Evolutionary conservation across 2,888 invertebrate species (phyloP), one percentile per base, ranked within the genome.

Genomic region (Anaspis maculata): DNA sequence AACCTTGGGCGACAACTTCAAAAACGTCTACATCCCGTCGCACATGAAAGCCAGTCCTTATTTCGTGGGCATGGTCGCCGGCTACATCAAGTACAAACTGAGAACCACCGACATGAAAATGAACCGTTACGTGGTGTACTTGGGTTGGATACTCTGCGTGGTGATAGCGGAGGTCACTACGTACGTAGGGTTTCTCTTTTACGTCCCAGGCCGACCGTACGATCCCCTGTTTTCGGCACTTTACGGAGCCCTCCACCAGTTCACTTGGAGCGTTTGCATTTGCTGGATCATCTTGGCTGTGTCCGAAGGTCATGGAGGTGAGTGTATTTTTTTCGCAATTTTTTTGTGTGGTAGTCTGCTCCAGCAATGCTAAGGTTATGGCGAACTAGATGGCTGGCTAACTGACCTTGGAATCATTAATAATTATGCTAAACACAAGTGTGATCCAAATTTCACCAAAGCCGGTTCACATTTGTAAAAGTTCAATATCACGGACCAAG

Each of bases 261-360:
- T 56, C 12, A 44, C 50, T 2, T 62, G 61, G 59, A 56, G 58
- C 32, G 30, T 54, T 14, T 54, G 52, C 10, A 54, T 59, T 15
- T 46, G 56, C 15, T 57, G 58, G 57, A 52, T 61, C 30, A 48
- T 62, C 16, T 44, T 62, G 14, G 57, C 56, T 3, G 49, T 57
- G 15, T 57, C 59, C 1, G 54, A 52, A 30, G 61, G 61, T 15
- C 50, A 59, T 37, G 59, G 59, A 39, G 46, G 62, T 62, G 48
- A 48, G n/a, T n/a, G n/a, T n/a, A n/a, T n/a, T n/a, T n/a, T n/a
- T n/a, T n/a, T n/a, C n/a, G n/a, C n/a, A n/a, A n/a, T n/a, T n/a
- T n/a, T n/a, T n/a, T n/a, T n/a, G n/a, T n/a, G n/a, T n/a, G n/a
- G n/a, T n/a, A n/a, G n/a, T n/a, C n/a, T n/a, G n/a, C n/a, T n/a